Base-by-base conservation (phyloP, 1,140 invertebrate species). In the Pectinophora gossypiella region DNA sequence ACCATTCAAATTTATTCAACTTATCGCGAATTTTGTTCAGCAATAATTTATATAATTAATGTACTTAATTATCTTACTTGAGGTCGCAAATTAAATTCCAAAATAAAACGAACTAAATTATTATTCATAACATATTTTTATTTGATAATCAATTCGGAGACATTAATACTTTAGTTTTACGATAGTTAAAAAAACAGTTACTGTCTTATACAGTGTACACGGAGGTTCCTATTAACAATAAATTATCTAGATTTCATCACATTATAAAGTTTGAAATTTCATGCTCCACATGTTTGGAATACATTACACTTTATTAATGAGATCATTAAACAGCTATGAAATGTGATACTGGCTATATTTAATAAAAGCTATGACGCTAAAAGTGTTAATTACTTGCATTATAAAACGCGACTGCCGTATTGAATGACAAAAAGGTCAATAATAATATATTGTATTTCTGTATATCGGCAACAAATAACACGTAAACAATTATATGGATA, bases 241-340 rank as follows among this genome's bases (percentile, higher is more conserved):
- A 69, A 61, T 61, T 58, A 59, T 22, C 43, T 38, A 42, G n/a
- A 53, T 56, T 56, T 67, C 59, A 56, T 42, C 65, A 64, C 60
- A 48, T 73, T 56, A 58, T 66, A 66, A 69, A 64, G 36, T 51
- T 56, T 51, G 21, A 48, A 54, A 61, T 68, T 61, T 64, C 51
- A 66, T 59, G 51, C 51, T 51, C 56, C 23, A 59, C 54, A 59
- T 59, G 54, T 56, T 59, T 54, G 36, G 53, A 55, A 56, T 61
- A 61, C 46, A 48, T 64, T 69, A 60, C 54, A 54, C 23, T 68
- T 61, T 63, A 64, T 66, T 55, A 62, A 59, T 57, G 44, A 16
- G 43, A 56, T 59, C 62, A 65, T 73, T 65, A 66, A 72, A 73
- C 52, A 13, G 57, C 49, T 58, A 62, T 74, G 64, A 73, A 74